Base-by-base conservation (phyloP, 2,888 invertebrate species). In the Drosophila emarginata region DNA sequence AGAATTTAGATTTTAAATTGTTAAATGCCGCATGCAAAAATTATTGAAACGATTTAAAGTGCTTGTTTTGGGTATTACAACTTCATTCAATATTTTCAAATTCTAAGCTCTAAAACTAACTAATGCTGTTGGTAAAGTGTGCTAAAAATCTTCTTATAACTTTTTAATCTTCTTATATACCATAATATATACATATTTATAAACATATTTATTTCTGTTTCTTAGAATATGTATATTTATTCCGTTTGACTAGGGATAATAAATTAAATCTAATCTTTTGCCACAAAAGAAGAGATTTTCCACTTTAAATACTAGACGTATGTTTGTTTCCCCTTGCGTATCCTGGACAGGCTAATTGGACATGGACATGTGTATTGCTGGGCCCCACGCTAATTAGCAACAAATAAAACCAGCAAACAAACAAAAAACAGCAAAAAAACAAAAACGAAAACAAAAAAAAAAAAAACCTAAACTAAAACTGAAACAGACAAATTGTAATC, bases 401-500 rank as follows among this genome's bases (percentile, higher is more conserved):
- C 56, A 65, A 64, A 71, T 60, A 65, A 45, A 45, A 45, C 18
- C 45, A 45, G 45, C 21, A 45, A 45, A 21, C 45, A 45, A 45
- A 12, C 18, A 45, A 21, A 45, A 18, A 45, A 45, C 45, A 21
- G 18, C 45, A 40, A 45, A 18, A 59, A 59, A 6, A 59, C 2
- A 23, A 60, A 50, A 60, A 51, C 11, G 1, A 15, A 23, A 14
- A 1, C 4, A 26, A 14, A 1, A 50, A 26, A 23, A 28, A 58
- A 69, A 64, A 56, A n/a, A 70, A 64, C 61, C 60, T 18, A 36
- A 54, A 54, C 32, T 32, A 54, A 54, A 54, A 54, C 54, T 54
- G 32, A 54, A 54, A 54, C 54, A 36, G 63, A 66, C 71, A 72
- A 72, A 71, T 71, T 66, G 71, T 70, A 70, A 71, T 70, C 71